Percentiles rank a stretch among this genome's conserved stretches.
Evolutionary conservation across 2,113 vertebrate species (phyloP).

Genomic region (Macrotis lagotis): DNA sequence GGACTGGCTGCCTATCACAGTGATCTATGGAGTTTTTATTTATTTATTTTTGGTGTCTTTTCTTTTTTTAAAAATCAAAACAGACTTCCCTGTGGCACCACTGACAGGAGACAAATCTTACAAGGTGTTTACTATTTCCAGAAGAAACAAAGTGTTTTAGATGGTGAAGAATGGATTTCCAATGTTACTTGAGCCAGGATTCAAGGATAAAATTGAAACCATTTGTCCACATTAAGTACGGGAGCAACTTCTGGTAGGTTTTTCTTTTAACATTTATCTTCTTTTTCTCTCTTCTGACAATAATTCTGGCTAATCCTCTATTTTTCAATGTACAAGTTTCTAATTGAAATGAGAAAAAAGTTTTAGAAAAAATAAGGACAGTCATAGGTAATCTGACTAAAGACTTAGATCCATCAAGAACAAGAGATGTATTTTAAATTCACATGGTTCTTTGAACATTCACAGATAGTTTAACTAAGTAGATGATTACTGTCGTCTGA

Average conservation of each 20-base stretch:
- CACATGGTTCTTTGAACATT: background rate
- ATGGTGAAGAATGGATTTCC: constrained; percentile 38
- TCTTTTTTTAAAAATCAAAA: background rate
- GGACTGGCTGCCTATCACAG: background rate
- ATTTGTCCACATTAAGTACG: constrained; percentile 41
- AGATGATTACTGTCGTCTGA: background rate
- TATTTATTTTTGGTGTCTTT: background rate
- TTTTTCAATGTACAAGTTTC: constrained; percentile 47
- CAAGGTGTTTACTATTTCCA: constrained; percentile 9
- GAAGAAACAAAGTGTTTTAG: constrained; percentile 44
- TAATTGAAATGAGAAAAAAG: constrained; percentile 34
- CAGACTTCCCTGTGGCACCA: background rate
- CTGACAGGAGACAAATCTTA: constrained; percentile 5
- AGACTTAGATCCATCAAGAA: background rate
- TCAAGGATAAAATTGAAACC: constrained; percentile 39
- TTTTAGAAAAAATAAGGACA: background rate
- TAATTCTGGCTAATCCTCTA: constrained; percentile 14
- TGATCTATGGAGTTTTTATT: background rate
- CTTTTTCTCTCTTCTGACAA: constrained; percentile 19
- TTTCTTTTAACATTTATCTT: constrained; percentile 22
- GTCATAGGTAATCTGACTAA: background rate
- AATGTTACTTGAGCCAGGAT: constrained; percentile 49
- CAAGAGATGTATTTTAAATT: background rate
- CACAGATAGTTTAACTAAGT: background rate
- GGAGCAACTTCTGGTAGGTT: background rate